phyloP scores from a whole-genome alignment of 53 echinoderm and acorn worm genomes.

The Zoroaster sp. region DNA sequence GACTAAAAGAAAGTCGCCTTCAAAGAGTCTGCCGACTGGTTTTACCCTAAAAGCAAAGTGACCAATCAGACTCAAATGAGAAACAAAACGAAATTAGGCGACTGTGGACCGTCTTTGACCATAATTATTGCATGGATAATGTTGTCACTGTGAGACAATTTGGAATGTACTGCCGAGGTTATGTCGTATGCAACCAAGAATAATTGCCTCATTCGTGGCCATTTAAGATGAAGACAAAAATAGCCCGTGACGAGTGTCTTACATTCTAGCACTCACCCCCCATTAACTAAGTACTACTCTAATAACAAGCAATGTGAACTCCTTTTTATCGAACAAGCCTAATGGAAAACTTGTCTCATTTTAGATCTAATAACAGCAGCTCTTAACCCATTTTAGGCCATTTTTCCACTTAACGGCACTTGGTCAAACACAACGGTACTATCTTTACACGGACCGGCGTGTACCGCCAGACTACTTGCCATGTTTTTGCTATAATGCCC shows the following conservation, averaged over 20 bases:
- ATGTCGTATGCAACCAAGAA: too few species aligned
- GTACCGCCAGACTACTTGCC: conserved; percentile 16
- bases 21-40: too few species aligned
- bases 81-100: too few species aligned
- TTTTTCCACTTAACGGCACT: conserved; percentile 20
- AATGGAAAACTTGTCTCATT: conserved; percentile 21
- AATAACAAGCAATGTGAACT: background rate
- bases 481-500: background rate
- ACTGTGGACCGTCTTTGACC: too few species aligned
- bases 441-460: background rate
- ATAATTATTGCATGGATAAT: too few species aligned
- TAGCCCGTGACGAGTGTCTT: background rate
- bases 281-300: background rate
- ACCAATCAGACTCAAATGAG: too few species aligned
- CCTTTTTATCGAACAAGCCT: background rate
- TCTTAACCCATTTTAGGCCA: conserved; percentile 43
- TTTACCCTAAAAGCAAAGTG: too few species aligned
- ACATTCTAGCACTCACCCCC: background rate
- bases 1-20: too few species aligned
- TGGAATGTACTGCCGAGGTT: too few species aligned
- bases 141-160: too few species aligned
- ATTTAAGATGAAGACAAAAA: background rate
- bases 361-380: conserved; percentile 39
- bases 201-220: too few species aligned
- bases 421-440: conserved; percentile 33